phyloP scores from a whole-genome alignment of 2,888 invertebrate species.

The Bembecia ichneumoniformis region DNA sequence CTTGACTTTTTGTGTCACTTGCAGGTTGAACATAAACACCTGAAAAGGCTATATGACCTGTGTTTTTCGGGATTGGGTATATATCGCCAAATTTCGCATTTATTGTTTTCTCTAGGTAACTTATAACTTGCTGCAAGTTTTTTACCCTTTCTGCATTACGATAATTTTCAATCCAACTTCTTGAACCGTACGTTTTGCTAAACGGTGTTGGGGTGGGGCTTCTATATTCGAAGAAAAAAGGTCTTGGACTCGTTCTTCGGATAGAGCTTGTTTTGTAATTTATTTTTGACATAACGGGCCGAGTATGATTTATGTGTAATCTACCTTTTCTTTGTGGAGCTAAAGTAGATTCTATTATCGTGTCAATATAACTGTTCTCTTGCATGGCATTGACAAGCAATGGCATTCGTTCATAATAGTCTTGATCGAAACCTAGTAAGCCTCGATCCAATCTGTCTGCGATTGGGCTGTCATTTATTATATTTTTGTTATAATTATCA shows the following conservation, averaged over 20 bases:
- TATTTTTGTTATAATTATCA: slow-evolving; percentile 18
- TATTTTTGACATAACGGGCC: slow-evolving; percentile 14
- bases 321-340: slow-evolving; percentile 17
- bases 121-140: slow-evolving; percentile 56
- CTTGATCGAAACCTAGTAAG: slow-evolving; percentile 59
- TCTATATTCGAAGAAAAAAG: slow-evolving; percentile 60
- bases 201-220: slow-evolving; percentile 54
- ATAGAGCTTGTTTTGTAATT: slow-evolving; percentile 24
- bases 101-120: slow-evolving; percentile 58
- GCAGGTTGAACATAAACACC: slow-evolving; percentile 49
- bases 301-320: slow-evolving; percentile 14
- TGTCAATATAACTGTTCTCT: slow-evolving; percentile 49
- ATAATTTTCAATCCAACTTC: slow-evolving; percentile 54
- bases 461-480: slow-evolving; percentile 35
- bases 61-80: slow-evolving; percentile 30
- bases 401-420: slow-evolving; percentile 63
- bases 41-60: slow-evolving; percentile 47
- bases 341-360: slow-evolving; percentile 27
- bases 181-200: slow-evolving; percentile 46
- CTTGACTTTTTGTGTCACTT: slow-evolving; percentile 19
- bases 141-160: slow-evolving; percentile 56
- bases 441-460: slow-evolving; percentile 56
- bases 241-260: slow-evolving; percentile 61
- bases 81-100: slow-evolving; percentile 60
- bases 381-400: slow-evolving; percentile 60